Conservation (phyloP, 1,140 invertebrate genomes). For the Cyrtorhinus lividipennis region DNA sequence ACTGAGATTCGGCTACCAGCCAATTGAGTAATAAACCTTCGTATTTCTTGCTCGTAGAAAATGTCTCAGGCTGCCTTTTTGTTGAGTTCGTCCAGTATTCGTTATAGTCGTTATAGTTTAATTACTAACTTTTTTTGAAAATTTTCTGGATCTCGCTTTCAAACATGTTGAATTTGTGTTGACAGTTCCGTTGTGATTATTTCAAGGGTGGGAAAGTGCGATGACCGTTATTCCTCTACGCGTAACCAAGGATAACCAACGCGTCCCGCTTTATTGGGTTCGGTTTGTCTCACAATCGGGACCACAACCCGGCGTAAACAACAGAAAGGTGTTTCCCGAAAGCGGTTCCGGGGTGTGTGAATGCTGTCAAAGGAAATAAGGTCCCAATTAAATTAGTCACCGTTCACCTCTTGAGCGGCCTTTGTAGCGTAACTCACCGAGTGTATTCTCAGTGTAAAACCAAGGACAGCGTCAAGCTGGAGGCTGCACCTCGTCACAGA, state of each 20-base stretch:
- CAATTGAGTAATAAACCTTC: neutral
- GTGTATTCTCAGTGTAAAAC: too few species aligned
- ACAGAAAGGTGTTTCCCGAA: neutral
- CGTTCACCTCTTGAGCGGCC: too few species aligned
- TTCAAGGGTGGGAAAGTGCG: neutral
- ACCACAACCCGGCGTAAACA: neutral
- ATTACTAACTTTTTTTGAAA: too few species aligned
- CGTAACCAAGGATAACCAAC: neutral
- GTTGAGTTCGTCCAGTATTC: too few species aligned
- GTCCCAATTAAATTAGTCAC: neutral
- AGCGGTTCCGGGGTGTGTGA: neutral
- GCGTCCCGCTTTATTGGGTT: neutral
- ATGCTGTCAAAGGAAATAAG: neutral
- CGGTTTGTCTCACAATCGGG: neutral
- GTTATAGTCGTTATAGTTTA: too few species aligned
- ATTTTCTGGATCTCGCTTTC: too few species aligned
- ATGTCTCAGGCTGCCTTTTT: too few species aligned
- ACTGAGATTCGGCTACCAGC: neutral
- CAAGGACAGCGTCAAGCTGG: too few species aligned
- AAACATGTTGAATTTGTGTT: too few species aligned
- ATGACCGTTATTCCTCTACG: neutral
- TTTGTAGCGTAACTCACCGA: too few species aligned
- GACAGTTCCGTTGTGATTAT: too few species aligned
- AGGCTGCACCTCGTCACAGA: too few species aligned
- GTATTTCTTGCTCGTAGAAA: neutral